These are phyloP conservation scores for Lithophane leautieri DNA, from an alignment of 2,888 invertebrate genomes.

Conservation along the genomic window DNA sequence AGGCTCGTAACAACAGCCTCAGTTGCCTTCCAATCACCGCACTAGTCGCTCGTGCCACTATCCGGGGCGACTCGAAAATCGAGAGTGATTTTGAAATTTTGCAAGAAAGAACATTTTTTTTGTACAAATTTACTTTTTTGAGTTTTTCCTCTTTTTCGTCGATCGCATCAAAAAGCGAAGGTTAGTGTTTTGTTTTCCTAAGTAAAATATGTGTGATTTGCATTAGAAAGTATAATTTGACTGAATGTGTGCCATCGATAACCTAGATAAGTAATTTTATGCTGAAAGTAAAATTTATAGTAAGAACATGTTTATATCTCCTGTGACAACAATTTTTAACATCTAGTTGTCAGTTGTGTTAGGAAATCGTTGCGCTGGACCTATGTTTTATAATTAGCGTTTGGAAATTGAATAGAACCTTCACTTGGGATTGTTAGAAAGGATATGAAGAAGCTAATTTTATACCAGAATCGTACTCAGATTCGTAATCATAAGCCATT, in stretches of 20 bases:
- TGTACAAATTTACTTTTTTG: not conserved
- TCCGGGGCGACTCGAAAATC: conserved; percentile 42
- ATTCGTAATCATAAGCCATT: no score
- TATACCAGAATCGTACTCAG: not conserved
- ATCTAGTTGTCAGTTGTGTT: not conserved
- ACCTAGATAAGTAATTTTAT: conserved; percentile 44
- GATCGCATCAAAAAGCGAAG: conserved; percentile 42
- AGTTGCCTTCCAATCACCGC: conserved; percentile 65
- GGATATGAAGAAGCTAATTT: not conserved
- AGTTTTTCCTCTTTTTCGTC: conserved; percentile 12
- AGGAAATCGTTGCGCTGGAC: conserved; percentile 5
- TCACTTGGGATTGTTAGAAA: not conserved
- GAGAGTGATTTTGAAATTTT: conserved; percentile 58
- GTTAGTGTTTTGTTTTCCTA: conserved; percentile 49
- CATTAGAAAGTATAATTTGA: conserved; percentile 48
- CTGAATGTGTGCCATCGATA: conserved; percentile 37
- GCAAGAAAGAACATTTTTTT: conserved; percentile 19
- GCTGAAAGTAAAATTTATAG: conserved; percentile 25
- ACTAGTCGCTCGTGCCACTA: conserved; percentile 53
- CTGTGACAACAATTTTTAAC: not conserved
- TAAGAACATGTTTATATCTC: conserved; percentile 3
- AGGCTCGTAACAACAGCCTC: conserved; percentile 56
- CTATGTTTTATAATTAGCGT: not conserved
- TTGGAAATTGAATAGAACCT: not conserved
- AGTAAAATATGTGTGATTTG: conserved; percentile 14